Conservation (phyloP, 2,888 invertebrate species). For the Leptopilina drosophilae region DNA sequence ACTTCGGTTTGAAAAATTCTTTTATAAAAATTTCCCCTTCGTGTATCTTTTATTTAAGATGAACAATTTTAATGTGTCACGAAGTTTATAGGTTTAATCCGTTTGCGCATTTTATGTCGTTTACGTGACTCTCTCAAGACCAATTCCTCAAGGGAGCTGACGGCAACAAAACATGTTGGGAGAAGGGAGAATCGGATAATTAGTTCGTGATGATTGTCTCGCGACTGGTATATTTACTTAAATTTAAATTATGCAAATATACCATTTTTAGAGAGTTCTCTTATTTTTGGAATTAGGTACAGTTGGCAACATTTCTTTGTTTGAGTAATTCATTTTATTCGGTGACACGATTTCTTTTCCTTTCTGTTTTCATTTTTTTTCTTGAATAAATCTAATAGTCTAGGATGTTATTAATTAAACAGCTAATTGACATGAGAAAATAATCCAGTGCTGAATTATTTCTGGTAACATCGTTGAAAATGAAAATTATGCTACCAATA, state of each 20-base stretch:
- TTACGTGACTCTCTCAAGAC: constrained; percentile 13
- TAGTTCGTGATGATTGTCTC: constrained; percentile 19
- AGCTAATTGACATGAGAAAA: no score
- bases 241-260: not conserved
- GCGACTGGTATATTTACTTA: not conserved
- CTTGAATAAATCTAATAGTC: no score
- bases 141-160: constrained; percentile 5
- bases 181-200: constrained; percentile 12
- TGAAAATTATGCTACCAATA: no score
- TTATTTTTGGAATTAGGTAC: not conserved
- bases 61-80: constrained; percentile 3
- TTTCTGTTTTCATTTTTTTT: no score
- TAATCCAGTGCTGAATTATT: no score
- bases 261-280: not conserved
- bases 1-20: not conserved
- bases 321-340: no score
- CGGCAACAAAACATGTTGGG: constrained; percentile 7
- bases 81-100: constrained; percentile 9
- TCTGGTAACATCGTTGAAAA: no score
- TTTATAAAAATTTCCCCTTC: not conserved
- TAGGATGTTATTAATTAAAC: no score
- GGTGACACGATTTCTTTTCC: no score
- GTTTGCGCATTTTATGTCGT: constrained; percentile 7
- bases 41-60: not conserved
- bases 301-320: no score